Evolutionary conservation across 2,113 vertebrate species (phyloP), one percentile per base, ranked within the genome.

Genomic region (Myxocyprinus asiaticus): DNA sequence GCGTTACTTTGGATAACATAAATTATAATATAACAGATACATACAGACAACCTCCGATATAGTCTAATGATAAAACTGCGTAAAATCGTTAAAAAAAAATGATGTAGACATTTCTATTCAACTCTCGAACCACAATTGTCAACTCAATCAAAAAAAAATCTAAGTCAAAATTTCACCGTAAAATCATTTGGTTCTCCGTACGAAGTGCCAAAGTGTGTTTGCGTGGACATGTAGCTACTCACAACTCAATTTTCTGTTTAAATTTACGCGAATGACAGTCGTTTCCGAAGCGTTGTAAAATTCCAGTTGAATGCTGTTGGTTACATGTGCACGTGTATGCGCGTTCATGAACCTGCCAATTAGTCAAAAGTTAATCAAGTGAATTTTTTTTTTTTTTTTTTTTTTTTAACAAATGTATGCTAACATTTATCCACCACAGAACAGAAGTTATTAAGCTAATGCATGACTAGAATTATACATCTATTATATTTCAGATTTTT

Each of bases 261-360:
- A 12, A 17, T 15, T 45, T 44, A 73, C 4, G 70, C 9, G n/a
- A 62, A 74, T 1, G 14, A 10, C 71, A 6, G 71, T 7, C 53
- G 5, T 56, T 5, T 33, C 5, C 3, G 55, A 59, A 44, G 6
- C 14, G 33, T 33, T 43, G 50, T 55, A 9, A n/a, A 43, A n/a
- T 43, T 56, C 22, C 67, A 22, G 67, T n/a, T 55, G 22, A 33
- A 48, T 48, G 47, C 6, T 4, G 47, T 48, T 48, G 6, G 47
- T 48, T n/a, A 59, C 7, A 7, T 17, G 70, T 61, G 55, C 55
- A 73, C 70, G 70, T 61, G 9, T 47, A 11, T 12, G 55, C 70
- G 70, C 70, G 70, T 61, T 61, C 70, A 73, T 47, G 55, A 47
- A n/a, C 14, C 42, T 47, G 70, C 8, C 10, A 61, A 7, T 61